Percentiles rank a stretch among this genome's conserved stretches.
phyloP scores from a whole-genome alignment of 1,140 invertebrate species.

The Scaptomyza montana region DNA sequence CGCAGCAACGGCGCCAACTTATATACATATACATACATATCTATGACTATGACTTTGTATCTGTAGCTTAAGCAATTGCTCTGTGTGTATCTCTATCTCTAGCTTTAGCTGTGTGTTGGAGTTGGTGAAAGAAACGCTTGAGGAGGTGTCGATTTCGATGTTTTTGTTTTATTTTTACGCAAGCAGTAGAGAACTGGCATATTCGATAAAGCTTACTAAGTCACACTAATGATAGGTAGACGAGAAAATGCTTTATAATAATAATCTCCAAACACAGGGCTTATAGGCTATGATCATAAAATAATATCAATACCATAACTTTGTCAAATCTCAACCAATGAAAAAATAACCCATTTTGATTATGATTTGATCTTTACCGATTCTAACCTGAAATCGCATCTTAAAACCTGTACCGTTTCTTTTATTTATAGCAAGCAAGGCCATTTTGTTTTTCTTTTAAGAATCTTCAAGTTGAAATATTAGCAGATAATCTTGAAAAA shows the following conservation, averaged over 20 bases:
- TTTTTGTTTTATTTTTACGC: background rate
- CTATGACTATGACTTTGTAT: background rate
- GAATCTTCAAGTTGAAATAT: background rate
- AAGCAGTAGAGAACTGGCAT: constrained; percentile 17
- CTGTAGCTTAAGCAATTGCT: background rate
- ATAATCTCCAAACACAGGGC: constrained; percentile 10
- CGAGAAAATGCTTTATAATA: constrained; percentile 33
- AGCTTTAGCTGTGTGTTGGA: background rate
- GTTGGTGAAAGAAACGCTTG: constrained; percentile 21
- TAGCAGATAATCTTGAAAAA: constrained; percentile 3
- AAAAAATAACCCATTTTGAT: too few species aligned
- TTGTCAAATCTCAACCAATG: too few species aligned
- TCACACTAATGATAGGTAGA: constrained; percentile 27
- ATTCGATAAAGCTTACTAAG: constrained; percentile 29
- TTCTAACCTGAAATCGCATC: too few species aligned
- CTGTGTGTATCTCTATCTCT: background rate
- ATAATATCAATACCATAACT: too few species aligned
- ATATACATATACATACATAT: background rate
- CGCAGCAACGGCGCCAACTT: constrained; percentile 28
- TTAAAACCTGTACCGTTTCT: too few species aligned
- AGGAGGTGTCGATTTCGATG: constrained; percentile 23
- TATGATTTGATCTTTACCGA: too few species aligned
- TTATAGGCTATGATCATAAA: background rate
- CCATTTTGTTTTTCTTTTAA: too few species aligned
- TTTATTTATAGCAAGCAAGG: too few species aligned